Evolutionary conservation across 2,888 invertebrate genomes (phyloP).

Genomic region (Anoplius nigerrimus): DNA sequence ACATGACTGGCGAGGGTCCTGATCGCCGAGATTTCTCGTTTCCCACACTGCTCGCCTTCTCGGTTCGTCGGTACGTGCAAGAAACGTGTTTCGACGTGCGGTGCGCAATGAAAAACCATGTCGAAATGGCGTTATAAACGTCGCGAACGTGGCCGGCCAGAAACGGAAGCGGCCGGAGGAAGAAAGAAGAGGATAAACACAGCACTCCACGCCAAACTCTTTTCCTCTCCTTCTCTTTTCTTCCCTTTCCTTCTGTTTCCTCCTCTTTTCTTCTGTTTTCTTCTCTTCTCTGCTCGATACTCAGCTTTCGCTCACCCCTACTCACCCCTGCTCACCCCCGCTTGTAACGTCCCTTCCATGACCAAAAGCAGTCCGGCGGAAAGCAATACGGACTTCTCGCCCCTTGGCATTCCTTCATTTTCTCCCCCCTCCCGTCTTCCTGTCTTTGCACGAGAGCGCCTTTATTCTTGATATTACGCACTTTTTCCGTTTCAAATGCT

Average conservation of each 20-base stretch:
- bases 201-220: slow-evolving; percentile 1
- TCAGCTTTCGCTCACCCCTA: too few relatives aligned
- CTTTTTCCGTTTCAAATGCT: background rate
- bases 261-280: too few relatives aligned
- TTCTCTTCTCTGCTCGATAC: background rate
- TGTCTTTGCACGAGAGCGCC: slow-evolving; percentile 1
- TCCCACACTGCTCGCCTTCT: slow-evolving; percentile 35
- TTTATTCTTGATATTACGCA: slow-evolving; percentile 6
- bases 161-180: background rate
- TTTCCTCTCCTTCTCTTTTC: slow-evolving; percentile 5
- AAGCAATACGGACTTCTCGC: slow-evolving; percentile 47
- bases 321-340: too few relatives aligned
- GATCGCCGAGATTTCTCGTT: slow-evolving; percentile 41
- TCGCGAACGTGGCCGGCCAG: background rate
- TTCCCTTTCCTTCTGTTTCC: slow-evolving; percentile 1
- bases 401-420: slow-evolving; percentile 2
- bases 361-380: slow-evolving; percentile 44
- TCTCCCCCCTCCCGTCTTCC: slow-evolving; percentile 1
- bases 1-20: too few relatives aligned
- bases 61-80: slow-evolving; percentile 33
- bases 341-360: slow-evolving; percentile 36
- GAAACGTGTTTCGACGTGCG: slow-evolving; percentile 40
- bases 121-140: background rate
- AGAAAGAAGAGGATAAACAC: slow-evolving; percentile 11
- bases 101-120: slow-evolving; percentile 27